Evolutionary conservation across 2,797 vertebrate genomes (phyloP), one percentile per base, ranked within the genome.

Genomic region (Limosa lapponica): DNA sequence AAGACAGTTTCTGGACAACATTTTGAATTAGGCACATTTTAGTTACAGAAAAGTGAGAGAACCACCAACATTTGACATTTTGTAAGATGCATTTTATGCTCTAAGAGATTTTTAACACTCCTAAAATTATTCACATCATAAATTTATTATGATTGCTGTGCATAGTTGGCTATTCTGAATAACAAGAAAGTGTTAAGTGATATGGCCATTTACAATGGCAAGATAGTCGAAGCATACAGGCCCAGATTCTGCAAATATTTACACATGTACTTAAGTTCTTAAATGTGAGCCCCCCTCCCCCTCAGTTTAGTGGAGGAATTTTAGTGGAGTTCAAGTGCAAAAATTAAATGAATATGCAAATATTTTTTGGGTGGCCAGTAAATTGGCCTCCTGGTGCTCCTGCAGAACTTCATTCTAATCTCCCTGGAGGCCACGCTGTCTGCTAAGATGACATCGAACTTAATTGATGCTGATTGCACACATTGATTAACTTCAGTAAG

Each of bases 271-370:
- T 43, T 91, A 58, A 36, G 58, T 64, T 71, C 23, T 54, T 55
- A 62, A 90, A 52, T 6, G 30, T 34, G 20, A 79, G 8, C n/a
- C 11, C n/a, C 3, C 10, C 7, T 20, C 5, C 17, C 7, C 24
- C 27, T 20, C 18, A 10, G 18, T 73, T 75, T 62, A 44, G 19
- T 62, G 32, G n/a, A 69, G 14, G 17, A 70, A 8, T 62, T 84
- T n/a, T 62, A 67, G 7, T 0, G 16, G 19, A 70, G 8, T 62
- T 84, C 39, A 66, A 67, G 7, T 0, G 0, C 12, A 55, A 71
- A 75, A 36, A 49, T 44, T 61, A 54, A 64, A 73, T 36, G 27
- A 86, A 61, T 3, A 7, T 28, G 25, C 7, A 61, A 32, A 32
- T 74, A 28, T 30, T 34, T 92, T 90, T 78, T 46, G 18, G 4